phyloP scores from a whole-genome alignment of 2,113 vertebrate species.

The Petroica traversi region DNA sequence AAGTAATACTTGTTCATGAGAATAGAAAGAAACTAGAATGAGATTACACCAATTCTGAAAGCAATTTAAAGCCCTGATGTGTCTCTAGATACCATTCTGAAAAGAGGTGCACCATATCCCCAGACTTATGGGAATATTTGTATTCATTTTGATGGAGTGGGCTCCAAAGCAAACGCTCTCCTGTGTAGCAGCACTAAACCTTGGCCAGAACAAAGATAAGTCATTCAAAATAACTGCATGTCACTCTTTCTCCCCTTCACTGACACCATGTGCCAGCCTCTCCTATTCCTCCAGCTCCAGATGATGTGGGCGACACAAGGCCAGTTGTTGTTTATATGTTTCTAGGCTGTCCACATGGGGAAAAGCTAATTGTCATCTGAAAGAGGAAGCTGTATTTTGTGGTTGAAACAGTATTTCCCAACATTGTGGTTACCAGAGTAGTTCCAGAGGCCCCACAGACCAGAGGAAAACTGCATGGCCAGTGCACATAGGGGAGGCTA shows the following conservation, averaged over 20 bases:
- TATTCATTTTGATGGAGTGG: not conserved
- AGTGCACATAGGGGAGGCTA: not conserved
- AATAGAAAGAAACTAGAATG: not conserved
- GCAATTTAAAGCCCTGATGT: not conserved
- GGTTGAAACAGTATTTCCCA: constrained; percentile 21
- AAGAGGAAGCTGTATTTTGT: constrained; percentile 23
- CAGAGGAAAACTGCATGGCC: not conserved
- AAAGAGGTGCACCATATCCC: not conserved
- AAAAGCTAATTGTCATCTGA: not conserved
- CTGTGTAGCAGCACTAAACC: not conserved
- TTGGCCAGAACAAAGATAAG: not conserved
- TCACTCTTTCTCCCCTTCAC: not conserved
- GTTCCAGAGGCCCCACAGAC: not conserved
- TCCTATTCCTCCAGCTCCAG: not conserved
- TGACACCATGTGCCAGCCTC: not conserved
- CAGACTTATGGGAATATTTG: not conserved
- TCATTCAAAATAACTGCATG: not conserved
- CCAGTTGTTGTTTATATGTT: not conserved
- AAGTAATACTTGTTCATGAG: not conserved
- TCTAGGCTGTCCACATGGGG: not conserved
- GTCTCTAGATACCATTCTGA: not conserved
- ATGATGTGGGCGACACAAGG: not conserved
- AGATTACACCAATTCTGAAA: not conserved
- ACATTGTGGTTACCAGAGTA: not conserved
- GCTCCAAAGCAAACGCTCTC: not conserved